A percentile compares a stretch with the other conserved stretches of the same genome.
phyloP scores from a whole-genome alignment of 1,140 invertebrate species.

The Bradynema listronoti region DNA sequence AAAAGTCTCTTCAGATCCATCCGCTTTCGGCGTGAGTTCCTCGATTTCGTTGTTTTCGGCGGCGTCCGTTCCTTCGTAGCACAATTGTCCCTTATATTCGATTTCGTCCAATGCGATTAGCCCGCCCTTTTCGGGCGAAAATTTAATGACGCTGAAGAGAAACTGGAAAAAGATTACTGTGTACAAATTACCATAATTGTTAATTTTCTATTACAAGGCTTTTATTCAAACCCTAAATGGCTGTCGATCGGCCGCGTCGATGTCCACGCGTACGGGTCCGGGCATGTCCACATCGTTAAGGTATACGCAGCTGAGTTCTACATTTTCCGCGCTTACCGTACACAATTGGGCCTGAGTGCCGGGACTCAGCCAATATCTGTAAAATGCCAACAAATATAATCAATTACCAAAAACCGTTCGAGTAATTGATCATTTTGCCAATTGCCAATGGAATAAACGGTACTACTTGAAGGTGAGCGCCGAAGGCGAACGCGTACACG shows the following conservation, averaged over 20 bases:
- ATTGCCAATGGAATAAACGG: no score
- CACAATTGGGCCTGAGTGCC: constrained; percentile 42
- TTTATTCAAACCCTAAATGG: constrained; percentile 34
- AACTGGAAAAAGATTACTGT: constrained; percentile 19
- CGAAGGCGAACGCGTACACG: constrained; percentile 35
- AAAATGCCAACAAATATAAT: constrained; percentile 12
- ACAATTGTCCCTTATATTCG: constrained; percentile 25
- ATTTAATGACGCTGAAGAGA: constrained; percentile 35
- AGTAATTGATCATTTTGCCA: no score
- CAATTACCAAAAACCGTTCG: not conserved
- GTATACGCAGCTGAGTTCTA: constrained; percentile 35
- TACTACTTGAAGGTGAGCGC: constrained; percentile 36
- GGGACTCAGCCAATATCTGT: constrained; percentile 43
- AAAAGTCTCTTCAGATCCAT: no score
- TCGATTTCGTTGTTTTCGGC: no score
- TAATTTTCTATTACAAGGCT: not conserved
- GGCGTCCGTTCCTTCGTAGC: constrained; percentile 25
- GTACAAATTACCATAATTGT: not conserved
- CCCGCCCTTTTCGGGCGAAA: constrained; percentile 18
- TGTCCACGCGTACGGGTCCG: constrained; percentile 33
- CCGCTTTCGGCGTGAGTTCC: no score
- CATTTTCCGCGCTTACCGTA: constrained; percentile 36
- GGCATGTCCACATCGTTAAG: constrained; percentile 30
- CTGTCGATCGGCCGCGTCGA: constrained; percentile 38
- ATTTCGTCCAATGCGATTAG: constrained; percentile 41